Base-by-base conservation (phyloP, 2,888 invertebrate species). In the Meiosimyza platycephala region DNA sequence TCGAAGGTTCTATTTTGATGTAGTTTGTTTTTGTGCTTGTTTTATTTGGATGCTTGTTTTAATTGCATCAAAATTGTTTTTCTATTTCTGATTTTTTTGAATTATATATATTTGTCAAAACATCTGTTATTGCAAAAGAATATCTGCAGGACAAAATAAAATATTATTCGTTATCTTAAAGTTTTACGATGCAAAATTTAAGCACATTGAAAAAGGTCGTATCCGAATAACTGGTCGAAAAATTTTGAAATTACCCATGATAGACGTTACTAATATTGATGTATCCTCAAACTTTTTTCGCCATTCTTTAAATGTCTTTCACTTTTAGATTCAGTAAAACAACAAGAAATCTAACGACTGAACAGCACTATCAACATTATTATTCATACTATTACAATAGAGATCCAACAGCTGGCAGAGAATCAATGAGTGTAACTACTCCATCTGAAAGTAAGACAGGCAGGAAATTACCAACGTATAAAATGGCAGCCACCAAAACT, bases 361-460 rank as follows among this genome's bases (percentile, higher is more conserved):
- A 81, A 63, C 78, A 82, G 71, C 82, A 82, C 70, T 84, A 84
- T 76, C 80, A 81, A 33, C 84, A 82, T 66, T 82, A 84, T 76
- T 83, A 82, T 69, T 83, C 83, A 22, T 83, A 84, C 72, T 84
- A 82, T 73, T 83, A 84, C 63, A 82, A 82, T 59, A 79, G 83
- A 40, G 77, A 76, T n/a, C 57, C 75, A 50, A 76, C 22, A 50
- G 55, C 40, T 28, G 47, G 59, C 54, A 67, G 54, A 48, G 12
- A 16, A 0, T 12, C 69, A 76, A 3, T 47, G 18, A 16, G 13
- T 16, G 64, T 22, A 28, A 11, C 13, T n/a, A 51, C n/a, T 5
- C 51, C 22, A 48, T 15, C 63, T 3, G 64, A 54, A n/a, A 40
- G 47, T 22, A 60, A 72, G 62, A 54, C 71, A 50, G 75, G 18